Conservation (phyloP, 2,113 vertebrate genomes). For the Cyprinodon tularosa region DNA sequence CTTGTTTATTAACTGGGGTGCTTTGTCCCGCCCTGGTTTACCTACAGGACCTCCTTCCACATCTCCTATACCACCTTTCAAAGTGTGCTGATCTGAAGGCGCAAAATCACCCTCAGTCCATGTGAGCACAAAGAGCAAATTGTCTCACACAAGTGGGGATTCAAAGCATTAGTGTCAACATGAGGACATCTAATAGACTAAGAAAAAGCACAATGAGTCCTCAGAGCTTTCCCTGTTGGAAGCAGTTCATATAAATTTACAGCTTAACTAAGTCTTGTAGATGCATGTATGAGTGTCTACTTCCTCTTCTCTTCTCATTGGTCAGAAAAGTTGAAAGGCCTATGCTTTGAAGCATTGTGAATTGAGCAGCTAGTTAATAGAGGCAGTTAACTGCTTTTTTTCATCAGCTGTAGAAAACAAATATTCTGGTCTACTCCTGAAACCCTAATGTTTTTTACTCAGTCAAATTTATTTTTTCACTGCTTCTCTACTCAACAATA, state of each 20-base stretch:
- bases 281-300: background rate
- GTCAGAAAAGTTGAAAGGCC: background rate
- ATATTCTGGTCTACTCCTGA: background rate
- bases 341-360: slow-evolving; percentile 29
- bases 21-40: background rate
- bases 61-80: background rate
- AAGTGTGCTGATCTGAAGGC: slow-evolving; percentile 11
- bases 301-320: slow-evolving; percentile 15
- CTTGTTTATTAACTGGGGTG: background rate
- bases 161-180: slow-evolving; percentile 41
- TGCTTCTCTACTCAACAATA: background rate
- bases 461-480: background rate
- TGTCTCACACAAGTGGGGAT: slow-evolving; percentile 52
- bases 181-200: slow-evolving; percentile 39
- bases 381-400: slow-evolving; percentile 32
- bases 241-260: slow-evolving; percentile 29
- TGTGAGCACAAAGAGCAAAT: slow-evolving; percentile 39
- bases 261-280: slow-evolving; percentile 20
- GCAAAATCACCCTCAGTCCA: slow-evolving; percentile 29
- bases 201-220: slow-evolving; percentile 13
- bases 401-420: slow-evolving; percentile 34
- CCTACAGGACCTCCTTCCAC: background rate
- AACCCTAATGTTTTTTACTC: background rate
- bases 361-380: slow-evolving; percentile 6
- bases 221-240: slow-evolving; percentile 19